phyloP scores from a whole-genome alignment of 2,797 vertebrate genomes.

The Brachyalestes nurse region DNA sequence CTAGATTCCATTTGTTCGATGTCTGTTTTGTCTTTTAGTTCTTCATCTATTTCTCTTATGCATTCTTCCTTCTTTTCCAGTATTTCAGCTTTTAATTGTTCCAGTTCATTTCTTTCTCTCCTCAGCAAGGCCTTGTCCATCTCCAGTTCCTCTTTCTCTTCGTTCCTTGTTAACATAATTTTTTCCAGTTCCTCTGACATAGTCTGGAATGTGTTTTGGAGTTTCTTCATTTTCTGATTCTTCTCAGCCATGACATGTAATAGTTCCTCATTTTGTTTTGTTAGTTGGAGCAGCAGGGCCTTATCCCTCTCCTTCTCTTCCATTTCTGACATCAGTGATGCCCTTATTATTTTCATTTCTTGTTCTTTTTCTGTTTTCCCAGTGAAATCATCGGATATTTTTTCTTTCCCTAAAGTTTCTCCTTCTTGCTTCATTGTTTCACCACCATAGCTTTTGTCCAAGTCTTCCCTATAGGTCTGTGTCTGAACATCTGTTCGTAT shows the following conservation, averaged over 20 bases:
- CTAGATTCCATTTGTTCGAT: not conserved
- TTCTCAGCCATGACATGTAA: slow-evolving; percentile 4
- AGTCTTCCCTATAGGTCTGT: slow-evolving; percentile 19
- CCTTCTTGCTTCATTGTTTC: slow-evolving; percentile 2
- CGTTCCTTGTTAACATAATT: not conserved
- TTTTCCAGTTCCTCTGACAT: slow-evolving; percentile 17
- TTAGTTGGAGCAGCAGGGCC: not conserved
- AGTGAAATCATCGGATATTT: not conserved
- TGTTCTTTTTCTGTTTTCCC: not conserved
- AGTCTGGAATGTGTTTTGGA: slow-evolving; percentile 13
- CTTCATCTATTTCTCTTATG: not conserved
- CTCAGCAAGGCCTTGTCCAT: slow-evolving; percentile 10
- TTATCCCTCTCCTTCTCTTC: not conserved
- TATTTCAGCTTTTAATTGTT: slow-evolving; percentile 13
- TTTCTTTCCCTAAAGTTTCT: not conserved
- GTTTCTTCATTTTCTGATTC: slow-evolving; percentile 26
- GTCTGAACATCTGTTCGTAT: slow-evolving; percentile 34
- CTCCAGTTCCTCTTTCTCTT: slow-evolving; percentile 22
- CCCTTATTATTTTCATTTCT: not conserved
- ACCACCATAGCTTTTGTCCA: not conserved
- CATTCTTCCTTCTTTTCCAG: not conserved
- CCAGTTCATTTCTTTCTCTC: slow-evolving; percentile 12
- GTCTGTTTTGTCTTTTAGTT: not conserved
- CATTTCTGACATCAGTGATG: slow-evolving; percentile 4
- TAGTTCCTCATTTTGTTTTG: not conserved